Evolutionary conservation across 2,797 vertebrate genomes (phyloP).

Genomic region (Notolabrus celidotus): DNA sequence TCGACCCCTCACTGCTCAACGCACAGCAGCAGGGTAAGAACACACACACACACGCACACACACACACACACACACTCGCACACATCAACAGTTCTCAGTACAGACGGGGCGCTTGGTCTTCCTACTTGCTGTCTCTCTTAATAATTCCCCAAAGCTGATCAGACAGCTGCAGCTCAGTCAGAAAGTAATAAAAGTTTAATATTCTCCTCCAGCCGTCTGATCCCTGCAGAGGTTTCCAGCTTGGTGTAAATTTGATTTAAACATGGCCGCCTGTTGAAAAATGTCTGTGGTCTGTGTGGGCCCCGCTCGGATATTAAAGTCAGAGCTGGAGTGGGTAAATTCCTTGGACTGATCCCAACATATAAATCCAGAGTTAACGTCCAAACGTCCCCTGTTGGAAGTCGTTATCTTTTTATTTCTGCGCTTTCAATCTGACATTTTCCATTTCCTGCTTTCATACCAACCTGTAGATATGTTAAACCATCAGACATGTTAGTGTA

Average conservation of each 20-base stretch:
- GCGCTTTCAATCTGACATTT: neutral
- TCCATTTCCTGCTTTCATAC: too few species aligned
- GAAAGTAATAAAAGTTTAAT: neutral
- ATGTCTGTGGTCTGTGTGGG: neutral
- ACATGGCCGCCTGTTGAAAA: neutral
- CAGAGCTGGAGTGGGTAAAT: neutral
- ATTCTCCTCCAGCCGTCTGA: neutral
- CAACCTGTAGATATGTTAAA: too few species aligned
- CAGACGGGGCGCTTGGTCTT: neutral
- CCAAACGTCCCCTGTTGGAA: neutral
- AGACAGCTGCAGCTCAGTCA: neutral
- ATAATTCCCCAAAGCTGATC: neutral
- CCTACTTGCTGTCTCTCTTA: neutral
- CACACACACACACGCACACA: conserved; percentile 14
- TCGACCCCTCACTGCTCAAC: conserved; percentile 89
- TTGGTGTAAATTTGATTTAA: conserved; percentile 1
- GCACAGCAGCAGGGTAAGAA: conserved; percentile 87
- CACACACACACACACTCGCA: neutral
- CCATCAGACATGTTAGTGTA: too few species aligned
- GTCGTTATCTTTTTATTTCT: too few species aligned
- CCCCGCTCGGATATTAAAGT: too few species aligned
- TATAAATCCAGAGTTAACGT: neutral
- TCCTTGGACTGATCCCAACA: neutral
- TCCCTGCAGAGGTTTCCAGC: neutral
- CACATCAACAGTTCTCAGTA: too few species aligned